A percentile compares a stretch with the other conserved stretches of the same genome.
phyloP scores from a whole-genome alignment of 2,113 vertebrate species.

The Tachuris rubrigastra region DNA sequence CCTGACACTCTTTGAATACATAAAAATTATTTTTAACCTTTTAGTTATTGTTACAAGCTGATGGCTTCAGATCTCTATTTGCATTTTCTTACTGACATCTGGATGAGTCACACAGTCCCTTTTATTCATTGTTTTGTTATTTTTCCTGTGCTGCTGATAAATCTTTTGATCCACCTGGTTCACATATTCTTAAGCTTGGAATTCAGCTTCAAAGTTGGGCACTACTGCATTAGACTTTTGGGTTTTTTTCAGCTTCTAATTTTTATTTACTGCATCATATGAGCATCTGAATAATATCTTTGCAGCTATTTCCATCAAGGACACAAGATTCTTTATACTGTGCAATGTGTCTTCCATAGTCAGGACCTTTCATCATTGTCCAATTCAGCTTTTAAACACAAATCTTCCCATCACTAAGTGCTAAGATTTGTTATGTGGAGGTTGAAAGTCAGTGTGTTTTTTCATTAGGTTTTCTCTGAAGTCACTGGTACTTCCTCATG shows the following conservation, averaged over 20 bases:
- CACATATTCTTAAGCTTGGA: background rate
- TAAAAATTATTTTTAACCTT: slow-evolving; percentile 29
- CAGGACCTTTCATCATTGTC: background rate
- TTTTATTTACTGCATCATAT: background rate
- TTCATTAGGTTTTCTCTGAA: slow-evolving; percentile 16
- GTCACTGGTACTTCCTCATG: background rate
- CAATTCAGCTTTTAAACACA: background rate
- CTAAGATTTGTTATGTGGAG: background rate
- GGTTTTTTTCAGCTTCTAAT: background rate
- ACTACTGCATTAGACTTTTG: background rate
- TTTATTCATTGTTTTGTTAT: background rate
- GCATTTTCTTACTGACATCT: background rate
- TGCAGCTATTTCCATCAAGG: background rate
- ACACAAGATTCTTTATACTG: background rate
- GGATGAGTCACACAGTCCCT: background rate
- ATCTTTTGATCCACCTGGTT: background rate
- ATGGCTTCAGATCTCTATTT: background rate
- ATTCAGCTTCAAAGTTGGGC: background rate
- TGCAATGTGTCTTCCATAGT: background rate
- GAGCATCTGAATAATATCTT: background rate
- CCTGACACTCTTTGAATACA: background rate
- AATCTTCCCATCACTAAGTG: background rate
- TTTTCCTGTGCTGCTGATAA: background rate
- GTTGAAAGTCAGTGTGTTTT: slow-evolving; percentile 35
- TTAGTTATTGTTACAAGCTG: slow-evolving; percentile 2